Percentiles rank a stretch among this genome's conserved stretches.
These are phyloP conservation scores for Urocitellus parryii DNA, from an alignment of 2,113 vertebrate species.

Conservation along the genomic window DNA sequence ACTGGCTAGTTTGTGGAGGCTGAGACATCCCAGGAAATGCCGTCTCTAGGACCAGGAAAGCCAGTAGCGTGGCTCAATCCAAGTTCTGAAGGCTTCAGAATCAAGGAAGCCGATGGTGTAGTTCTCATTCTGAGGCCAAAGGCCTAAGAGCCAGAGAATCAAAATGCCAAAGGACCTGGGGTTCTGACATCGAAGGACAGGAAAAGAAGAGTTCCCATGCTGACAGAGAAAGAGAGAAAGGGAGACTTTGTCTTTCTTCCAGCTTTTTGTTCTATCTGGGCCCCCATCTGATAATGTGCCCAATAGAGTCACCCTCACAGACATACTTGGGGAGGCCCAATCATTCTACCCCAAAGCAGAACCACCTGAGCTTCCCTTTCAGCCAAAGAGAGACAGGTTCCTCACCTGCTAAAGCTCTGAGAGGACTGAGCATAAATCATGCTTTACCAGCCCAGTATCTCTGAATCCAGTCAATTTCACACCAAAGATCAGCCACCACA, in stretches of 20 bases:
- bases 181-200: neutral
- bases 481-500: neutral
- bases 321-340: neutral
- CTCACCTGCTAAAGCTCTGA: neutral
- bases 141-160: no score
- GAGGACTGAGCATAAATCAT: neutral
- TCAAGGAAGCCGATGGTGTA: neutral
- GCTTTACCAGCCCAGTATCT: neutral
- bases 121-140: neutral
- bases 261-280: neutral
- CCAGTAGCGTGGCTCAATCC: no score
- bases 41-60: neutral
- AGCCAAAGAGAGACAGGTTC: neutral
- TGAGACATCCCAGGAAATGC: neutral
- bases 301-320: neutral
- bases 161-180: neutral
- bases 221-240: neutral
- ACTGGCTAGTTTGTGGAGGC: neutral
- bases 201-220: neutral
- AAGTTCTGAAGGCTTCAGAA: neutral
- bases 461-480: neutral
- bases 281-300: neutral
- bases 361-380: neutral
- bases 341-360: neutral
- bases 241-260: neutral